phyloP scores from a whole-genome alignment of 2,113 vertebrate species.

The Microtus montanus region DNA sequence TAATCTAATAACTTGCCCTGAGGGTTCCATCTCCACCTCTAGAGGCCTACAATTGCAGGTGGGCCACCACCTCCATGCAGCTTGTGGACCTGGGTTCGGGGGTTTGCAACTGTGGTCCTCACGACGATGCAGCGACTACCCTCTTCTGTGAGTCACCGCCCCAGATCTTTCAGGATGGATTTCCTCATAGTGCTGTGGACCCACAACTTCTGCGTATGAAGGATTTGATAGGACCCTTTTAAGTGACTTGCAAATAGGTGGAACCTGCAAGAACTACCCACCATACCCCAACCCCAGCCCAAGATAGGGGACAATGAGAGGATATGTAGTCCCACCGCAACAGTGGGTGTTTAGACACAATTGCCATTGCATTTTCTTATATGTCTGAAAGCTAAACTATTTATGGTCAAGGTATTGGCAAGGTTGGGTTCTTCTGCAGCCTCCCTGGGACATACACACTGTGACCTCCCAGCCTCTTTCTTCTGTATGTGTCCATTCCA shows the following conservation, averaged over 20 bases:
- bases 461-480: background rate
- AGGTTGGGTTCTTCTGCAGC: background rate
- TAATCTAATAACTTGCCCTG: background rate
- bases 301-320: background rate
- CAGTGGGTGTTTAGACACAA: background rate
- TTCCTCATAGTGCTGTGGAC: background rate
- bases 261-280: background rate
- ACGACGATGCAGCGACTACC: background rate
- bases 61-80: background rate
- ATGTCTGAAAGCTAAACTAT: background rate
- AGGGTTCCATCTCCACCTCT: no score
- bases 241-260: background rate
- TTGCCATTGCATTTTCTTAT: background rate
- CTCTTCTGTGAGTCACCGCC: background rate
- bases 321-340: background rate
- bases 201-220: background rate
- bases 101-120: background rate
- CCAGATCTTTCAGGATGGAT: background rate
- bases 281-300: background rate
- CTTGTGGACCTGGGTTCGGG: background rate
- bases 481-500: background rate
- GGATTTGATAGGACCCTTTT: background rate
- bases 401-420: background rate
- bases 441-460: background rate
- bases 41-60: no score